Base-by-base conservation (phyloP, 1,140 invertebrate species). In the Trichoplusia ni region DNA sequence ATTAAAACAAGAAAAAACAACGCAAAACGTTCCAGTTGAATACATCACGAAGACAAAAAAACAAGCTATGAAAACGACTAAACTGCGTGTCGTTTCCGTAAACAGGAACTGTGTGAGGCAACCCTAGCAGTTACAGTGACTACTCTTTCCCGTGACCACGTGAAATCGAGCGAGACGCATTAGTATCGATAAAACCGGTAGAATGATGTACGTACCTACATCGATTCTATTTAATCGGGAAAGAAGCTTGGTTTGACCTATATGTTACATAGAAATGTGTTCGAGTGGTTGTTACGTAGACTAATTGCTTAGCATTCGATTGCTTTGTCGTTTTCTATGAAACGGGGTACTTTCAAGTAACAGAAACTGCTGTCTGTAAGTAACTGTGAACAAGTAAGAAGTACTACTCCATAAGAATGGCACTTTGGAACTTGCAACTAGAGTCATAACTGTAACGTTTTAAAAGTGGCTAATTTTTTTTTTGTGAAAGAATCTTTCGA, bases 121-220 rank as follows among this genome's bases (percentile, higher is more conserved):
- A 18, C 62, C 62, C 62, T 64, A 46, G 25, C 31, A 37, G 18
- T 25, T 19, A 47, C 23, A 35, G 23, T 29, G 35, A 63, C 62
- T 58, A 54, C 53, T 59, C 44, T 59, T 46, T 51, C 16, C 35
- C 27, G 46, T 47, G 54, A 59, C 35, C 64, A 47, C 35, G 33
- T 59, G 64, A 71, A 71, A 71, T 71, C 69, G 64, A 64, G 54
- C 60, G 64, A 64, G 61, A 67, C 61, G 61, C 69, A 67, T 71
- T 71, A 71, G 54, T 67, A 56, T 64, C 64, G 69, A 63, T 67
- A 64, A 64, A 67, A 51, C 44, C 58, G 23, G 59, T 42, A 71
- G 64, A 47, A 58, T 64, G 53, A 64, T 56, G 42, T 47, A 64
- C 44, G 21, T 64, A 64, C 6, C 33, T 33, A 49, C 13, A 31